phyloP scores from a whole-genome alignment of 1,140 invertebrate genomes.

The Drosophila leontia region DNA sequence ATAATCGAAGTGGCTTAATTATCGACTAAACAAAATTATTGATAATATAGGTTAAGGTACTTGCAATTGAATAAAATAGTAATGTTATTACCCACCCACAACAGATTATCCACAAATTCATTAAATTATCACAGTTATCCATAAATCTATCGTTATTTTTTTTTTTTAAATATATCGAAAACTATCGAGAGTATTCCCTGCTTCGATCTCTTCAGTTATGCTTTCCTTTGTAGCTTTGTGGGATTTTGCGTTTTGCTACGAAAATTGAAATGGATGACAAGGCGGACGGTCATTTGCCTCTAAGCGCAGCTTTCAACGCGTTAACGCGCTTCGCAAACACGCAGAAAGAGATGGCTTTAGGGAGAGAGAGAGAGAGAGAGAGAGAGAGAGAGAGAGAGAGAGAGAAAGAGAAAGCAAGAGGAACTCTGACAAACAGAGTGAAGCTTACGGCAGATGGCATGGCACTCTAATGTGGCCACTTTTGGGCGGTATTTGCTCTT shows the following conservation, averaged over 20 bases:
- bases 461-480: constrained; percentile 46
- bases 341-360: constrained; percentile 7
- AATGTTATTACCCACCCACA: background rate
- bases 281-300: constrained; percentile 53
- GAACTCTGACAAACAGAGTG: background rate
- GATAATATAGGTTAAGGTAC: too few species aligned
- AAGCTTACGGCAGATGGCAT: constrained; percentile 30
- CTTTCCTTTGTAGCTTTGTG: constrained; percentile 9
- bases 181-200: constrained; percentile 7
- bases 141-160: background rate
- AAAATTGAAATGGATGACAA: constrained; percentile 67
- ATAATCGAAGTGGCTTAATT: background rate
- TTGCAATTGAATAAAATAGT: too few species aligned
- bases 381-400: background rate
- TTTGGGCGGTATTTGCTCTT: constrained; percentile 38
- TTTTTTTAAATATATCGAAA: background rate
- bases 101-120: background rate
- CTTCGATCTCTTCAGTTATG: constrained; percentile 6
- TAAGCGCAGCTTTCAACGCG: constrained; percentile 68
- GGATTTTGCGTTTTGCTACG: constrained; percentile 25
- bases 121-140: background rate
- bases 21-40: too few species aligned
- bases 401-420: background rate
- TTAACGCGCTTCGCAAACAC: constrained; percentile 57
- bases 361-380: too few species aligned